phyloP scores from a whole-genome alignment of 2,797 vertebrate genomes.

The Melopsittacus undulatus region DNA sequence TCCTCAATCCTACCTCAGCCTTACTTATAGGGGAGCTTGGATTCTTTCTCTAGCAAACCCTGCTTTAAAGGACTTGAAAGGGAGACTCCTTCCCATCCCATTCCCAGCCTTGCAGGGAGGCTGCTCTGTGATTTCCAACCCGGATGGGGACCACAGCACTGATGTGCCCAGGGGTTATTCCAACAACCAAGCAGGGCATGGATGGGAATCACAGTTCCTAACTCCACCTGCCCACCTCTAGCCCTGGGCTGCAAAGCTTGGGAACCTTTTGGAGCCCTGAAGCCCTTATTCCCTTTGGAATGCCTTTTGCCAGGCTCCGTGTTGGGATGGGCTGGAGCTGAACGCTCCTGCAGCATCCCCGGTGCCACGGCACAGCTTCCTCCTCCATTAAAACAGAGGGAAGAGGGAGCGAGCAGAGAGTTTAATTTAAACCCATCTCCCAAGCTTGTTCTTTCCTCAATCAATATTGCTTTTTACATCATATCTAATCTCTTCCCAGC shows the following conservation, averaged over 20 bases:
- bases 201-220: not conserved
- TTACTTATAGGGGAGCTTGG: too few species aligned
- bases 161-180: not conserved
- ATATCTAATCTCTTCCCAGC: slow-evolving; percentile 82
- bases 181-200: not conserved
- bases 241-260: not conserved
- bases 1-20: not conserved
- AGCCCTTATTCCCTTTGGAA: too few species aligned
- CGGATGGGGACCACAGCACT: not conserved
- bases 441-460: slow-evolving; percentile 1
- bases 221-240: not conserved
- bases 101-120: not conserved
- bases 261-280: too few species aligned
- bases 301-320: accelerated
- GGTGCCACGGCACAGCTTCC: accelerated
- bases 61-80: not conserved
- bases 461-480: slow-evolving; percentile 86
- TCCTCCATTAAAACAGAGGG: not conserved
- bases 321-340: not conserved
- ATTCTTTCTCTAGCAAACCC: not conserved
- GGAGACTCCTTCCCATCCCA: not conserved
- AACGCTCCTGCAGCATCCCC: not conserved
- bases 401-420: not conserved
- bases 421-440: slow-evolving; percentile 34
- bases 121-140: not conserved